Percentiles rank a stretch among this genome's conserved stretches.
Conservation (phyloP, 2,888 invertebrate species). For the Danaus chrysippus region DNA sequence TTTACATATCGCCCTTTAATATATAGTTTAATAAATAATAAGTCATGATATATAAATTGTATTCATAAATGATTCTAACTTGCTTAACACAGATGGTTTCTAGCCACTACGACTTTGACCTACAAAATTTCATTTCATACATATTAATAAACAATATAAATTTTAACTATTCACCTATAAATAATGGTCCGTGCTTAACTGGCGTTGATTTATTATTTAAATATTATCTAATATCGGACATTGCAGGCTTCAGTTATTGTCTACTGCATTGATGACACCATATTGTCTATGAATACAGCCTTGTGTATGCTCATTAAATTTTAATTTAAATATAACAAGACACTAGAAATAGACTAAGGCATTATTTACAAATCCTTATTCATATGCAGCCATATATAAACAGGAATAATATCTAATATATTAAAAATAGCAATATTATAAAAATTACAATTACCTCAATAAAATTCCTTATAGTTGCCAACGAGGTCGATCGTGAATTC, state of each 20-base stretch:
- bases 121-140: too few species aligned
- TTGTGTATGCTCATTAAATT: too few species aligned
- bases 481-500: slow-evolving; percentile 4
- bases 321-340: too few species aligned
- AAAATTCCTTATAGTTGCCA: background rate
- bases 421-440: background rate
- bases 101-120: too few species aligned
- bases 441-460: background rate
- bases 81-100: too few species aligned
- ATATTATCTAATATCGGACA: slow-evolving; percentile 1
- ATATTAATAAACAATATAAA: too few species aligned
- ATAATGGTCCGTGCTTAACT: background rate
- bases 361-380: background rate
- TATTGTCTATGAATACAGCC: background rate
- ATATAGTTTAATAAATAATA: too few species aligned
- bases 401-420: too few species aligned
- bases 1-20: too few species aligned
- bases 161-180: background rate
- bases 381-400: too few species aligned
- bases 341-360: background rate
- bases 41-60: too few species aligned
- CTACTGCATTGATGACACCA: background rate
- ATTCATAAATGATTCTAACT: too few species aligned
- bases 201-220: background rate
- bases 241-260: background rate